Base-by-base conservation (phyloP, 2,888 invertebrate species). In the Neocrepidodera transversa region DNA sequence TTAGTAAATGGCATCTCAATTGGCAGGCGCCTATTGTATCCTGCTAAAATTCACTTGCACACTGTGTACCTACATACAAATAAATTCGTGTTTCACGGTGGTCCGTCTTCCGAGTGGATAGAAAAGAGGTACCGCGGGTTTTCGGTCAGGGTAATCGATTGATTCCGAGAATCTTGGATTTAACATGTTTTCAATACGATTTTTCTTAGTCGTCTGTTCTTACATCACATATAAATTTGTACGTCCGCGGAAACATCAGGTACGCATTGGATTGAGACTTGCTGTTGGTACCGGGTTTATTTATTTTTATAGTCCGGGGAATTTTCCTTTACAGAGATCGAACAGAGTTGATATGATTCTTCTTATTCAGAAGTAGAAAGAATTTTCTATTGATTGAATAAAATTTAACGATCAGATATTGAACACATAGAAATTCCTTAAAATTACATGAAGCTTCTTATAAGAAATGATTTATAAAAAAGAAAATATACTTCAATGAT, bases 161-260 rank as follows among this genome's bases (percentile, higher is more conserved):
- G 70, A 68, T 73, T 73, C 71, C 68, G 65, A 68, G 73, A 71
- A 72, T 71, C 70, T 73, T 70, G 71, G 69, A 71, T 72, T 71
- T 72, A 71, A 68, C 67, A 66, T 68, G 65, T 71, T 67, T 62
- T 62, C 63, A 65, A 64, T 64, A 68, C 65, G 61, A 71, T 72
- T 71, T 70, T 71, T 70, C 68, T 68, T 63, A 57, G 62, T 63
- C 62, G 63, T 64, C 66, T 68, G 65, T 67, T 63, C 67, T 57
- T 60, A 62, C 57, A 61, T 50, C 60, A 61, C 62, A 60, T 67
- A 70, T 70, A 70, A 68, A 71, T 70, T 58, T 65, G 60, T 60
- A 55, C 36, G 58, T 60, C 60, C 50, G 48, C 47, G 57, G 62
- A 55, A 64, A 62, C 58, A 58, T 51, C 30, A 40, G 58, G 38